phyloP scores from a whole-genome alignment of 2,888 invertebrate species.

The Chloroclystis v-ata region DNA sequence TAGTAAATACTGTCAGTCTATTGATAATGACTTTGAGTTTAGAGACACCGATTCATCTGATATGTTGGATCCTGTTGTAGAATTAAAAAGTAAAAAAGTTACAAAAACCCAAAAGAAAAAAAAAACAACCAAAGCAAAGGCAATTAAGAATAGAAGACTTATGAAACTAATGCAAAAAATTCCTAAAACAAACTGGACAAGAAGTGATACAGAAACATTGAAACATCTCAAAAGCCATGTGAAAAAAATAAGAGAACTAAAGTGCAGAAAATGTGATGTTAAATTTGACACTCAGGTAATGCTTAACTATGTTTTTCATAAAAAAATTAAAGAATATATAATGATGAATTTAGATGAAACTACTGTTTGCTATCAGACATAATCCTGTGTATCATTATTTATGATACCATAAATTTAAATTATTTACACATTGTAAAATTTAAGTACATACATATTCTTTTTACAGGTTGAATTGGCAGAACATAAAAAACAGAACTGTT shows the following conservation, averaged over 20 bases:
- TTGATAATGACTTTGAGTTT: constrained; percentile 9
- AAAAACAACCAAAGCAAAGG: constrained; percentile 3
- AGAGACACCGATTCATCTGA: constrained; percentile 4
- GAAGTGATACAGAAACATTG: constrained; percentile 8
- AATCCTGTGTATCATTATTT: too few species aligned
- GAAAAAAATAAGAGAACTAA: constrained; percentile 14
- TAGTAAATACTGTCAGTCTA: constrained; percentile 10
- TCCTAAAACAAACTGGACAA: constrained; percentile 3
- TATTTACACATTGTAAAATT: too few species aligned
- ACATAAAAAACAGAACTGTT: constrained; percentile 25
- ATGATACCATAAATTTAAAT: too few species aligned
- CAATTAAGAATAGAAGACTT: constrained; percentile 7
- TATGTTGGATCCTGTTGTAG: background rate
- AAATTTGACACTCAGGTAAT: constrained; percentile 31
- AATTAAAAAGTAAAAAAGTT: constrained; percentile 3
- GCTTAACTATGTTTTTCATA: too few species aligned
- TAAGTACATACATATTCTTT: background rate
- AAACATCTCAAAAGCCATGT: constrained; percentile 5
- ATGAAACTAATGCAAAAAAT: constrained; percentile 6
- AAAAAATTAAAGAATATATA: too few species aligned
- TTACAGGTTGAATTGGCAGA: constrained; percentile 25
- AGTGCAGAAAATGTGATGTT: constrained; percentile 31
- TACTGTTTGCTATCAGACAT: too few species aligned
- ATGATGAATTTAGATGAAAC: too few species aligned
- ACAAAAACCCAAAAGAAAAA: constrained; percentile 2